Evolutionary conservation across 2,113 vertebrate genomes (phyloP).

Genomic region (Hemiscyllium ocellatum): DNA sequence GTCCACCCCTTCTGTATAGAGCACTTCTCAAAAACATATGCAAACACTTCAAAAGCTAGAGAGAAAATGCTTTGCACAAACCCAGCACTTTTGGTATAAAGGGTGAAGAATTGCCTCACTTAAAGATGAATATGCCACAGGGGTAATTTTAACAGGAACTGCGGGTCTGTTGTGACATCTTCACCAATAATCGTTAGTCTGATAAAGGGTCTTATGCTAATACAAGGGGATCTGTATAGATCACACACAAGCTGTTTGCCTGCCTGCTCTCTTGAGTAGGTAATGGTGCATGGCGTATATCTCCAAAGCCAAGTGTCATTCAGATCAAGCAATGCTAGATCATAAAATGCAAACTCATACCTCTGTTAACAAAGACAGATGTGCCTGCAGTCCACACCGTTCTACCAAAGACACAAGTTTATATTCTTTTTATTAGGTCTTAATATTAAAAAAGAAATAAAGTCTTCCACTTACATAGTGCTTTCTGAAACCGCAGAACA

Average conservation of each 20-base stretch:
- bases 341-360: not conserved
- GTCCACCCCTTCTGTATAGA: not conserved
- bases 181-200: constrained; percentile 29
- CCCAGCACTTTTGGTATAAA: not conserved
- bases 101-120: constrained; percentile 18
- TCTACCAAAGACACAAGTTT: not conserved
- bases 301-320: not conserved
- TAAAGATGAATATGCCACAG: not conserved
- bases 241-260: not conserved
- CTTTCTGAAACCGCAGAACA: not conserved
- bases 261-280: constrained; percentile 1
- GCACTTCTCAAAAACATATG: not conserved
- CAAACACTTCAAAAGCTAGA: not conserved
- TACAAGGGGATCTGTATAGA: not conserved
- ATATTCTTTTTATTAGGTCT: not conserved
- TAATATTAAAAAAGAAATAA: not conserved
- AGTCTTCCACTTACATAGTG: not conserved
- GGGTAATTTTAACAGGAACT: constrained; percentile 9
- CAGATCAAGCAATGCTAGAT: constrained; percentile 12
- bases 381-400: not conserved
- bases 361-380: not conserved
- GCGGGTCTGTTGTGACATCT: constrained; percentile 21
- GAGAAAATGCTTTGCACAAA: not conserved
- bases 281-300: not conserved
- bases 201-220: constrained; percentile 25